Evolutionary conservation across 2,113 vertebrate species (phyloP), one percentile per base, ranked within the genome.

Genomic region (Epinephelus lanceolatus): DNA sequence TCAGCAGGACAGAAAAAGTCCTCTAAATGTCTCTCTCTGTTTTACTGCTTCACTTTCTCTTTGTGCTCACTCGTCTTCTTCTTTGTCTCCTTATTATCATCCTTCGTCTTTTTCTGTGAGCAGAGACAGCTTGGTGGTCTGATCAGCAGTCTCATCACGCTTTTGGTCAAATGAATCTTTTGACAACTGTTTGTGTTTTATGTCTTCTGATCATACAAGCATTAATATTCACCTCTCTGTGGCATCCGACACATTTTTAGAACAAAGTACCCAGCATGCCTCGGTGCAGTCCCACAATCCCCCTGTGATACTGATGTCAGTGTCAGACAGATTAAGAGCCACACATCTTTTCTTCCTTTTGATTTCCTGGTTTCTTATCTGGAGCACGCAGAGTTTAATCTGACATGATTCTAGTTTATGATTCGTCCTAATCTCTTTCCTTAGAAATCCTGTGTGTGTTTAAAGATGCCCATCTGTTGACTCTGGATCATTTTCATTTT

Each of bases 381-480:
- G 74, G 74, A 83, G 13, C 71, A 76, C 19, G 9, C 3, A 19
- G 21, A 62, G 25, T 63, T 57, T 85, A 86, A 88, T 90, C 78
- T 61, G 45, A 56, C 81, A 66, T 57, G 27, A 74, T 85, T 75
- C 60, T 78, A 71, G 23, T 79, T 84, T 77, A 85, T 86, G 70
- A 90, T 83, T 75, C 53, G 40, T 55, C 27, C 81, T 78, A 93
- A 94, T 94, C 90, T 95, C 94, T 84, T 6, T 53, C 71, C 71
- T 94, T 63, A 37, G 13, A 14, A 23, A 30, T 14, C 33, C 13
- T 12, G 53, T 25, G 65, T 40, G 21, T 53, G 30, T 45, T 30
- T 66, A 11, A 25, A 49, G 23, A 55, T 21, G 18, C 40, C 60
- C 45, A 56, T 62, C 72, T 79, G 82, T 77, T 80, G 55, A n/a